These are phyloP conservation scores for Catostylus mosaicus DNA, from an alignment of 30 jellyfish, hydroid and myxozoan species.

Conservation along the genomic window DNA sequence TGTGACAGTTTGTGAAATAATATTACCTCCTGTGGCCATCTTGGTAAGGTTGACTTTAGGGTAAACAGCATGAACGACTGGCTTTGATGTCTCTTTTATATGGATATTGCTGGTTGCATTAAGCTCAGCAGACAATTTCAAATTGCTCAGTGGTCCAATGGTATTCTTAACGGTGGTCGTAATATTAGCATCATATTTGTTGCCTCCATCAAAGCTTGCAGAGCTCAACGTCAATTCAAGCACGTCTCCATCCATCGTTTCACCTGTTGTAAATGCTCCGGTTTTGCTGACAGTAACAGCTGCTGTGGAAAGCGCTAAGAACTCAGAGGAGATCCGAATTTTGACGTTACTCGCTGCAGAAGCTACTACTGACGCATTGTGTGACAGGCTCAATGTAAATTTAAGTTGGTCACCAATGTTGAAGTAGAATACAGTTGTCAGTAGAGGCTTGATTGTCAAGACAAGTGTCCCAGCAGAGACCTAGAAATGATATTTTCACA, in stretches of 20 bases:
- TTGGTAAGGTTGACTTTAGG: slow-evolving; percentile 82
- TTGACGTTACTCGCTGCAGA: slow-evolving; percentile 20
- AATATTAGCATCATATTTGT: slow-evolving; percentile 39
- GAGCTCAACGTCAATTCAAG: slow-evolving; percentile 9
- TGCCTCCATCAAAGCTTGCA: slow-evolving; percentile 35
- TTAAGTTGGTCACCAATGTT: slow-evolving; percentile 65
- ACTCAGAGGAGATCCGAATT: slow-evolving; percentile 45
- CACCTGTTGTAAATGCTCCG: slow-evolving; percentile 13
- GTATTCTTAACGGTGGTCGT: slow-evolving; percentile 68
- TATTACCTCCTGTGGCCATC: slow-evolving; percentile 27
- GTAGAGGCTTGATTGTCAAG: slow-evolving; percentile 50
- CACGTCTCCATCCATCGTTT: slow-evolving; percentile 16
- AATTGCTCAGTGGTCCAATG: slow-evolving; percentile 73
- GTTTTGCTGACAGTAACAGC: not conserved
- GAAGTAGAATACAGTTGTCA: slow-evolving; percentile 66
- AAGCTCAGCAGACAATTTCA: slow-evolving; percentile 46
- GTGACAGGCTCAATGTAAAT: slow-evolving; percentile 41
- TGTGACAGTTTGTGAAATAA: not conserved
- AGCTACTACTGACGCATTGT: slow-evolving; percentile 52
- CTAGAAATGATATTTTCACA: not conserved
- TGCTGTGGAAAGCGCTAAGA: slow-evolving; percentile 20
- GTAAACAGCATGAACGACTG: slow-evolving; percentile 79
- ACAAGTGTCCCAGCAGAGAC: slow-evolving; percentile 55
- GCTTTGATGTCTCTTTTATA: slow-evolving; percentile 38
- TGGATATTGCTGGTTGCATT: slow-evolving; percentile 47